Conservation (phyloP, 2,113 vertebrate species). For the Podiceps cristatus region DNA sequence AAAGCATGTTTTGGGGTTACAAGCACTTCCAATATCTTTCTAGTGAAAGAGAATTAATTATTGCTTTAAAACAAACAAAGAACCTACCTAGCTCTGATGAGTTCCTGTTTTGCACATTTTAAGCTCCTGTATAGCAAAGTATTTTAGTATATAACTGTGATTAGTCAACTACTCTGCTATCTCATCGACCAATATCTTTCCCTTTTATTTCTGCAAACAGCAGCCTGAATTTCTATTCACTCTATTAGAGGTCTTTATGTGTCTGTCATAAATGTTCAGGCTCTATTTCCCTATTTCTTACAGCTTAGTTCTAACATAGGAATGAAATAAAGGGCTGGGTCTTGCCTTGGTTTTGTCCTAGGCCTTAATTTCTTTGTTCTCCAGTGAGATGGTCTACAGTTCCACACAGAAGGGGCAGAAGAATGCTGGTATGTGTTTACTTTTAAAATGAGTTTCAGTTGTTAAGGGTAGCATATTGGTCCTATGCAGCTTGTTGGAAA, state of each 20-base stretch:
- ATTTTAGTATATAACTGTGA: neutral
- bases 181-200: neutral
- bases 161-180: neutral
- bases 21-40: neutral
- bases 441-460: neutral
- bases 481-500: neutral
- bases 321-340: neutral
- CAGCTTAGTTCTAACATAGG: neutral
- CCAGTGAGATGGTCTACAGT: neutral
- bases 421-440: neutral
- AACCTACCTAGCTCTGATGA: neutral
- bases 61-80: neutral
- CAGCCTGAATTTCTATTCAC: accelerated
- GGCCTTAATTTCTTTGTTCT: neutral
- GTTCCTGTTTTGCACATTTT: neutral
- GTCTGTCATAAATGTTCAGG: neutral
- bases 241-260: neutral
- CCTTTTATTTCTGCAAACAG: neutral
- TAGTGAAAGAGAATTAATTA: neutral
- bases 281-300: neutral
- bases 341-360: neutral
- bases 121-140: neutral
- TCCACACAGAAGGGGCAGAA: neutral
- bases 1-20: neutral
- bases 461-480: neutral